Evolutionary conservation across 2,797 vertebrate species (phyloP).

Genomic region (Allobates femoralis): DNA sequence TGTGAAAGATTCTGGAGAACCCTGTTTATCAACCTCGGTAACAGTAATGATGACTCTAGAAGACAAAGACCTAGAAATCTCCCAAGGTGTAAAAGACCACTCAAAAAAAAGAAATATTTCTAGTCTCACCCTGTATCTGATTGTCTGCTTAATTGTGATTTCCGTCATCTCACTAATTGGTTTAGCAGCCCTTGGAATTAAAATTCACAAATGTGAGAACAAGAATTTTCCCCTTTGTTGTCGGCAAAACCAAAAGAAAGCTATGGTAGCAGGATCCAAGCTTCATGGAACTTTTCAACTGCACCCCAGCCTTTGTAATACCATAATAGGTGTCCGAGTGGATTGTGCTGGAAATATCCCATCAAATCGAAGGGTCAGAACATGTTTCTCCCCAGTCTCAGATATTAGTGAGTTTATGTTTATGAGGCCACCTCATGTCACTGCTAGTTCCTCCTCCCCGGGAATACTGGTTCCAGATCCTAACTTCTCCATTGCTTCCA

Average conservation of each 20-base stretch:
- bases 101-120: slow-evolving; percentile 68
- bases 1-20: slow-evolving; percentile 72
- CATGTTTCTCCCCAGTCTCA: slow-evolving; percentile 74
- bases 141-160: slow-evolving; percentile 75
- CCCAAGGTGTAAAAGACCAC: slow-evolving; percentile 71
- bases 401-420: slow-evolving; percentile 88
- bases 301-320: slow-evolving; percentile 78
- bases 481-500: slow-evolving; percentile 65
- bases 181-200: slow-evolving; percentile 70
- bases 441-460: slow-evolving; percentile 64
- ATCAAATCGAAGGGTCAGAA: slow-evolving; percentile 72
- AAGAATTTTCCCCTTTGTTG: slow-evolving; percentile 64
- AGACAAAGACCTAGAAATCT: slow-evolving; percentile 72
- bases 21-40: slow-evolving; percentile 68
- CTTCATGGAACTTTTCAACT: slow-evolving; percentile 73
- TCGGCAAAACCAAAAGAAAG: slow-evolving; percentile 64
- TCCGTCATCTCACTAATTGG: slow-evolving; percentile 74
- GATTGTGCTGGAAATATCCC: slow-evolving; percentile 75
- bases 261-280: slow-evolving; percentile 66
- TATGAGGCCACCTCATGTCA: slow-evolving; percentile 78
- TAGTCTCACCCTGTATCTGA: slow-evolving; percentile 75
- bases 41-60: slow-evolving; percentile 74
- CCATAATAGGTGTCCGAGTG: slow-evolving; percentile 79
- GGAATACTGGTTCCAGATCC: slow-evolving; percentile 62
- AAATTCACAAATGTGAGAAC: slow-evolving; percentile 70